Evolutionary conservation across 1,140 invertebrate genomes (phyloP).

Genomic region (Drosophila insularis): DNA sequence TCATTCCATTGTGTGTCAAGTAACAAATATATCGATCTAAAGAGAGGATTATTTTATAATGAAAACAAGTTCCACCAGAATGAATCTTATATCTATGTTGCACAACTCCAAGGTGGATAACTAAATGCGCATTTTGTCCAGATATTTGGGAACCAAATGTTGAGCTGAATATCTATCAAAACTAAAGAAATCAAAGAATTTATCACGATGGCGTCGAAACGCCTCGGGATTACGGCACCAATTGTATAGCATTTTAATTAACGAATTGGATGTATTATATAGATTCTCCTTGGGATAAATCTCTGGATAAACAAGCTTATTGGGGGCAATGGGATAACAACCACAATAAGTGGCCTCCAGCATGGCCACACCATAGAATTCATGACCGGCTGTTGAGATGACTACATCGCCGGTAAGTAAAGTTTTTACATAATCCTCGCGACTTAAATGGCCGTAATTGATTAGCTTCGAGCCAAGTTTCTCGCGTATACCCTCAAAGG

Average conservation of each 20-base stretch:
- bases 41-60: neutral
- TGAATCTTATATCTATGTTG: constrained; percentile 10
- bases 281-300: constrained; percentile 87
- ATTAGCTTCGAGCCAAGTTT: constrained; percentile 84
- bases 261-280: constrained; percentile 84
- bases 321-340: constrained; percentile 88
- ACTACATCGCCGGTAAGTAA: constrained; percentile 85
- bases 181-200: constrained; percentile 74
- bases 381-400: constrained; percentile 89
- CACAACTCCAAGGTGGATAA: constrained; percentile 3
- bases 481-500: constrained; percentile 84
- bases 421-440: constrained; percentile 85
- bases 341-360: constrained; percentile 87
- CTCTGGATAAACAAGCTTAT: constrained; percentile 89
- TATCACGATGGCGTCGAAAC: constrained; percentile 71
- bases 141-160: constrained; percentile 69
- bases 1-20: neutral
- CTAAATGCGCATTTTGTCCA: constrained; percentile 69
- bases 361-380: constrained; percentile 91
- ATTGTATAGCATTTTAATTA: constrained; percentile 84
- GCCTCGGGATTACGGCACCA: constrained; percentile 82
- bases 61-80: neutral
- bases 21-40: neutral
- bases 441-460: constrained; percentile 86
- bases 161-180: constrained; percentile 75